A percentile compares a stretch with the other conserved stretches of the same genome.
Conservation (phyloP, 1,140 invertebrate genomes). For the Bactericera cockerelli region DNA sequence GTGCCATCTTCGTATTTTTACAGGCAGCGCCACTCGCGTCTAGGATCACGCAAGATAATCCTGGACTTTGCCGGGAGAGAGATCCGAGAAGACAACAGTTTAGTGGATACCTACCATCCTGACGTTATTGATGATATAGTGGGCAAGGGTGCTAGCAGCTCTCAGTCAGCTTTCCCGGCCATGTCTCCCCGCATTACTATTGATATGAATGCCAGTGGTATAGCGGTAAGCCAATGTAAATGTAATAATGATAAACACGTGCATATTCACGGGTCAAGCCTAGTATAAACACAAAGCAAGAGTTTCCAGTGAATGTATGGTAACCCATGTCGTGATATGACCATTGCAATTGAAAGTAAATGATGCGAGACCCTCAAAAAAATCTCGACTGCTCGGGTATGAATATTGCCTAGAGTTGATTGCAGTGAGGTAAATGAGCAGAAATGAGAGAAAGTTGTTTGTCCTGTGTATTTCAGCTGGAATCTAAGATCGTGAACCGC, state of each 20-base stretch:
- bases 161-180: neutral
- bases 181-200: neutral
- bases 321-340: too few relatives aligned
- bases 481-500: neutral
- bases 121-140: neutral
- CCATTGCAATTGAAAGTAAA: too few relatives aligned
- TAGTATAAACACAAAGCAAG: too few relatives aligned
- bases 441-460: too few relatives aligned
- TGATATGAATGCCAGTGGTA: neutral
- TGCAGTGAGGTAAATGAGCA: too few relatives aligned
- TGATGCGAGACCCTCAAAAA: too few relatives aligned
- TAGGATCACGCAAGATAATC: neutral
- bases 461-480: neutral
- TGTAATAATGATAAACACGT: too few relatives aligned
- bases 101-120: neutral
- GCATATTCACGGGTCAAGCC: too few relatives aligned
- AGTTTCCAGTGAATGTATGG: too few relatives aligned
- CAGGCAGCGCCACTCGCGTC: neutral
- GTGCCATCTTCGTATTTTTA: too few relatives aligned
- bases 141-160: neutral
- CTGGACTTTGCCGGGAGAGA: neutral
- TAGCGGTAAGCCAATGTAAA: neutral
- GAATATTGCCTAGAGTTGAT: too few relatives aligned
- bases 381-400: too few relatives aligned
- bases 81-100: neutral